These are phyloP conservation scores for Dendronephthya gigantea DNA, from an alignment of 64 coral and sea anemone species.

Conservation along the genomic window DNA sequence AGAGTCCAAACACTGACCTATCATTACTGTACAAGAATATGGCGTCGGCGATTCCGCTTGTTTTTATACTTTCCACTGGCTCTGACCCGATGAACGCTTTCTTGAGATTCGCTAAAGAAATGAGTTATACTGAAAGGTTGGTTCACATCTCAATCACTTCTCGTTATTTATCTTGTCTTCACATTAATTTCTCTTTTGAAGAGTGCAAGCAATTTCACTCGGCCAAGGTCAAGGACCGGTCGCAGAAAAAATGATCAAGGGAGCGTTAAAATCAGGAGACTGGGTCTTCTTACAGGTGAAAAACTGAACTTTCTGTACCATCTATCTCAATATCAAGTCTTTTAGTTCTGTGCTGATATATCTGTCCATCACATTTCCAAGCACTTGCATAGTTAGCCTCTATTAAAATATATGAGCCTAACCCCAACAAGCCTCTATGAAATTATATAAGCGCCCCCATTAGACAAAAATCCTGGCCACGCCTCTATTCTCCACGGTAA, in stretches of 20 bases:
- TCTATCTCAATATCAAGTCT: too few relatives aligned
- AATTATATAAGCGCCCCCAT: too few relatives aligned
- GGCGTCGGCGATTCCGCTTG: slow-evolving; percentile 63
- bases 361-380: too few relatives aligned
- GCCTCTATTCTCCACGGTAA: too few relatives aligned
- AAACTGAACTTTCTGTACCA: too few relatives aligned
- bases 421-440: too few relatives aligned
- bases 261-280: slow-evolving; percentile 79
- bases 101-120: slow-evolving; percentile 76
- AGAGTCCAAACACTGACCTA: slow-evolving; percentile 76
- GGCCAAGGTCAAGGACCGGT: slow-evolving; percentile 99
- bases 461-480: too few relatives aligned
- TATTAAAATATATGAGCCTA: too few relatives aligned
- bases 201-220: slow-evolving; percentile 92
- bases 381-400: too few relatives aligned
- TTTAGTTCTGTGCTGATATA: too few relatives aligned
- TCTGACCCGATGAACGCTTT: slow-evolving; percentile 99
- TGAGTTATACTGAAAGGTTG: slow-evolving; percentile 83
- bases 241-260: slow-evolving; percentile 87
- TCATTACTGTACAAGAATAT: slow-evolving; percentile 70
- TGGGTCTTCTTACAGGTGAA: slow-evolving; percentile 99
- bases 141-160: too few relatives aligned
- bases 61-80: slow-evolving; percentile 84
- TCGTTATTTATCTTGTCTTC: not conserved
- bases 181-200: slow-evolving; percentile 17